These are phyloP conservation scores for Sphenodon punctatus DNA, from an alignment of 2,797 vertebrate genomes.

Conservation along the genomic window DNA sequence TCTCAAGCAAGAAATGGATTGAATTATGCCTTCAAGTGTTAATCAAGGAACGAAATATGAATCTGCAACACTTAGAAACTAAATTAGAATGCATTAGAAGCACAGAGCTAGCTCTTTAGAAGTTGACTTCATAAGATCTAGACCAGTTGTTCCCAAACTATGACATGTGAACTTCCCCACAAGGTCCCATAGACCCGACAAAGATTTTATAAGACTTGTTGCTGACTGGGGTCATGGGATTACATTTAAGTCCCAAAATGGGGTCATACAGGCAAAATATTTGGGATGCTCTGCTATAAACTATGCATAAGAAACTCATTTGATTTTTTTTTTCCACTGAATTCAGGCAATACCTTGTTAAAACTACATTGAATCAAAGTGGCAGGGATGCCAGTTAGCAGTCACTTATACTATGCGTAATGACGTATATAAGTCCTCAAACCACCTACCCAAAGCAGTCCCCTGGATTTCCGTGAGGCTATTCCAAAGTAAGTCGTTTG, in stretches of 20 bases:
- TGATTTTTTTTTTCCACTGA: not conserved
- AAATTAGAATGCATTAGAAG: constrained; percentile 25
- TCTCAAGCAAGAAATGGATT: constrained; percentile 36
- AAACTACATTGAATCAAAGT: constrained; percentile 40
- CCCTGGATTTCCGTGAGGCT: too few relatives aligned
- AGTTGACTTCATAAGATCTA: constrained; percentile 35
- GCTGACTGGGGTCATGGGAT: too few relatives aligned
- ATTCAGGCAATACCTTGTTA: constrained; percentile 43
- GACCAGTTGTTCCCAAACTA: too few relatives aligned
- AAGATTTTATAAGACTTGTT: too few relatives aligned
- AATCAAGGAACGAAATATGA: constrained; percentile 31
- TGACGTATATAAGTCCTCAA: too few relatives aligned
- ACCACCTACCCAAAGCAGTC: too few relatives aligned
- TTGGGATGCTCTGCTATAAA: too few relatives aligned
- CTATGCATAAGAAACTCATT: not conserved
- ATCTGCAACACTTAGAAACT: constrained; percentile 21
- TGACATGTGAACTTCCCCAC: too few relatives aligned
- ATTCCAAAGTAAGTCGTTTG: too few relatives aligned
- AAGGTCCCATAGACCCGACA: too few relatives aligned
- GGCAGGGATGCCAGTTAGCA: constrained; percentile 16
- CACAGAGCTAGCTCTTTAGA: constrained; percentile 10
- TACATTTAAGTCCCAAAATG: too few relatives aligned
- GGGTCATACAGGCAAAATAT: too few relatives aligned
- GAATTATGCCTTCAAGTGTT: not conserved
- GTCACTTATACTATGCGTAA: constrained; percentile 12